Conservation (phyloP, 2,888 invertebrate species). For the Aspidapion aeneum region DNA sequence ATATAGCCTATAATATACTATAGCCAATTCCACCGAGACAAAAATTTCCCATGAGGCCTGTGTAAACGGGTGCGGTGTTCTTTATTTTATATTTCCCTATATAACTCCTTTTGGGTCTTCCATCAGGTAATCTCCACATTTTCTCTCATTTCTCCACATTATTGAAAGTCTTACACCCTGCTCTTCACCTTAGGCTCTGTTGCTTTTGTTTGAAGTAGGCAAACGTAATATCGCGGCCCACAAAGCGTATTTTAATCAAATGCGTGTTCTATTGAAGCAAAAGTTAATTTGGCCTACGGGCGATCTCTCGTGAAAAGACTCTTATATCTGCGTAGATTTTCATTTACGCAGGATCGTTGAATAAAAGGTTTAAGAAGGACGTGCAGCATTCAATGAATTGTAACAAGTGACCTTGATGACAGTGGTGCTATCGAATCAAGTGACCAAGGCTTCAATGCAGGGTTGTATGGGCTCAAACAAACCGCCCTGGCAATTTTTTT, state of each 20-base stretch:
- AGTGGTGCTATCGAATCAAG: too few species aligned
- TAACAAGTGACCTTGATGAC: too few species aligned
- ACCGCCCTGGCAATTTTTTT: too few species aligned
- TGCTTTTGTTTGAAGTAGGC: slow-evolving; percentile 28
- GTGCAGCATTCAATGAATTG: too few species aligned
- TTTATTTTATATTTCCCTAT: too few species aligned
- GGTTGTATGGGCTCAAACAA: too few species aligned
- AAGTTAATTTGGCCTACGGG: slow-evolving; percentile 33
- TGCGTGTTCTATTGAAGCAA: slow-evolving; percentile 31
- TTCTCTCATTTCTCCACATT: not conserved
- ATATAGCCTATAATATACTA: too few species aligned
- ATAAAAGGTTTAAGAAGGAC: too few species aligned
- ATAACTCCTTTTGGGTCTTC: not conserved
- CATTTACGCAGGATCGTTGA: not conserved
- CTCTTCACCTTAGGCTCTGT: not conserved
- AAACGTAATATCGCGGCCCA: slow-evolving; percentile 26
- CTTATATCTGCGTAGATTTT: slow-evolving; percentile 13
- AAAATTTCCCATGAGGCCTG: too few species aligned
- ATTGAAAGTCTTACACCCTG: not conserved
- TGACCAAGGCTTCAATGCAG: too few species aligned
- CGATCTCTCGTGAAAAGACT: slow-evolving; percentile 24
- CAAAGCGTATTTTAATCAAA: slow-evolving; percentile 35
- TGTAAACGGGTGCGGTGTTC: too few species aligned
- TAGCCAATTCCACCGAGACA: too few species aligned
- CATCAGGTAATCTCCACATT: not conserved